Conservation (phyloP, 1,140 invertebrate species). For the Gryon sp. region DNA sequence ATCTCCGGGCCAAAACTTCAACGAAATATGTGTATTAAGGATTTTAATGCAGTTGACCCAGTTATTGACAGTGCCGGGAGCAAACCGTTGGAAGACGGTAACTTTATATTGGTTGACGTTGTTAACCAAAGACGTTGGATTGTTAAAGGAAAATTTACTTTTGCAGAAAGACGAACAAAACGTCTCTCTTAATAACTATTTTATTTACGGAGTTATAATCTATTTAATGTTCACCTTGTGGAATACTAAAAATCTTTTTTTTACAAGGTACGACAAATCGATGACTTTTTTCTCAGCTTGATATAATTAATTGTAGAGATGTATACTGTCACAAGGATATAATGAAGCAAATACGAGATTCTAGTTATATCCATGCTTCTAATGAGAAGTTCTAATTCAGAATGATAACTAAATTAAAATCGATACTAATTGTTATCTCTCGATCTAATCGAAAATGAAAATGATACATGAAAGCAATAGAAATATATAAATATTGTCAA, state of each 20-base stretch:
- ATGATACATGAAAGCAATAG: not conserved
- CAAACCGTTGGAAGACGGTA: conserved; percentile 4
- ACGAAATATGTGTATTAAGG: conserved; percentile 35
- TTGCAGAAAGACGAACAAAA: not conserved
- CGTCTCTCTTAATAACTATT: not conserved
- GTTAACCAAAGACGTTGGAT: conserved; percentile 21
- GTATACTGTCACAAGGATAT: too few species aligned
- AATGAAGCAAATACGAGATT: too few species aligned
- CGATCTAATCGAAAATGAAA: conserved; percentile 8
- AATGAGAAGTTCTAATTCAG: conserved; percentile 34
- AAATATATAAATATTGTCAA: too few species aligned
- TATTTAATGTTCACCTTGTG: not conserved
- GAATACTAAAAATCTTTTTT: too few species aligned
- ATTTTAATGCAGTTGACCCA: conserved; percentile 45
- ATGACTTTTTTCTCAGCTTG: too few species aligned
- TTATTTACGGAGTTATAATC: conserved; percentile 2
- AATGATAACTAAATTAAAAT: conserved; percentile 29
- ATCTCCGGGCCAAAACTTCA: conserved; percentile 3
- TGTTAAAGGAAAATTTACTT: conserved; percentile 14
- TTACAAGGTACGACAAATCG: too few species aligned
- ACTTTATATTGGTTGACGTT: conserved; percentile 19
- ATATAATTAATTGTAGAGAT: too few species aligned
- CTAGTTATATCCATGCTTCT: not conserved
- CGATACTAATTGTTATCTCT: conserved; percentile 36
- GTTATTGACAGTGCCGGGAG: conserved; percentile 31